Conservation (phyloP, 2,113 vertebrate genomes). For the Platysteira castanea region DNA sequence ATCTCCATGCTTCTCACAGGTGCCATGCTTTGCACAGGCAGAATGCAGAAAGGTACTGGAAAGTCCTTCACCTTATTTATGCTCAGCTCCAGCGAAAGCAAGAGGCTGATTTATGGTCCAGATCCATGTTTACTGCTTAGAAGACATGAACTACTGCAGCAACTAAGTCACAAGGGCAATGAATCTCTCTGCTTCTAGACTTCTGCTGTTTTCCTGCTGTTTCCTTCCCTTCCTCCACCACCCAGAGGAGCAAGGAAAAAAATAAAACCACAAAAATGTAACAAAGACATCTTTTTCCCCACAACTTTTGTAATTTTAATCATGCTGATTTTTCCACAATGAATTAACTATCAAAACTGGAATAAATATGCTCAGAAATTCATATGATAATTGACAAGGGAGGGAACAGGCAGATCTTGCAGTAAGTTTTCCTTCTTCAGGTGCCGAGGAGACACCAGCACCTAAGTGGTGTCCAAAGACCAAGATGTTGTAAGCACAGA, state of each 20-base stretch:
- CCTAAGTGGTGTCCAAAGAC: neutral
- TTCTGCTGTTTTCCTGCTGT: neutral
- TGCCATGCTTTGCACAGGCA: neutral
- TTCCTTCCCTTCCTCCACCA: neutral
- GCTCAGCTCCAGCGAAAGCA: neutral
- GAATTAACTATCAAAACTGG: neutral
- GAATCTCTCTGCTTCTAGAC: neutral
- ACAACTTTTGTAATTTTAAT: neutral
- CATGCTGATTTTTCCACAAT: neutral
- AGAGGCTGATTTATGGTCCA: neutral
- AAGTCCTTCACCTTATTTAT: neutral
- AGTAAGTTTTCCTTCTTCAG: neutral
- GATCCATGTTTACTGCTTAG: neutral
- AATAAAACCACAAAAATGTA: neutral
- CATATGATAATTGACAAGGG: neutral
- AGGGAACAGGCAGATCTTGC: neutral
- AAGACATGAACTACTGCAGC: neutral
- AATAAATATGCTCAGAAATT: neutral
- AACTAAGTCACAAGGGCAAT: neutral
- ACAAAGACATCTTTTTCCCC: accelerated
- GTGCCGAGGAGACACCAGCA: neutral
- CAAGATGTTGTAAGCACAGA: neutral
- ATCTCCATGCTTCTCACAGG: neutral
- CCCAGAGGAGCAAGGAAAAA: neutral
- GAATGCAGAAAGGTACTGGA: neutral